These are phyloP conservation scores for Epirrita christyi DNA, from an alignment of 2,888 invertebrate genomes.

Conservation along the genomic window DNA sequence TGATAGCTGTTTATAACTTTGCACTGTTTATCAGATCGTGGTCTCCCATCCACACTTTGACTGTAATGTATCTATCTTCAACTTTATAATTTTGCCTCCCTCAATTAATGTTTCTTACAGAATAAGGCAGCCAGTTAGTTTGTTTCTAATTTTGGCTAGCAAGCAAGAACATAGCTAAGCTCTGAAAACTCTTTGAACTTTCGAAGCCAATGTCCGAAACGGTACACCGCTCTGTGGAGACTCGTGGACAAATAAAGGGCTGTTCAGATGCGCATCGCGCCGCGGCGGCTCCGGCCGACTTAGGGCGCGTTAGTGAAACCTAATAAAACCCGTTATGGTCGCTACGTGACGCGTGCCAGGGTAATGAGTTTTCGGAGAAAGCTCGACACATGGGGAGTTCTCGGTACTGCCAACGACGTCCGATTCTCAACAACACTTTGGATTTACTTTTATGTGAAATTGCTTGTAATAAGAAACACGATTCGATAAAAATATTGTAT, in stretches of 20 bases:
- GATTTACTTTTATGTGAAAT: slow-evolving; percentile 5
- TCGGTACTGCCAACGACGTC: slow-evolving; percentile 40
- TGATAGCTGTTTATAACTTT: slow-evolving; percentile 26
- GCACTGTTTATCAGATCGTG: slow-evolving; percentile 17
- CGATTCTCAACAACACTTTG: slow-evolving; percentile 12
- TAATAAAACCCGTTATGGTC: slow-evolving; percentile 80
- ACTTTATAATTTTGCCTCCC: too few relatives aligned
- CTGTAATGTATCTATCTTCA: neutral
- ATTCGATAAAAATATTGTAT: slow-evolving; percentile 31
- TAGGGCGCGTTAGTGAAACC: slow-evolving; percentile 73
- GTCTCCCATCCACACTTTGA: neutral
- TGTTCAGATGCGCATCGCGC: slow-evolving; percentile 56
- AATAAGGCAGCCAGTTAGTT: too few relatives aligned
- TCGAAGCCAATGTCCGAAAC: slow-evolving; percentile 27
- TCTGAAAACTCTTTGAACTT: slow-evolving; percentile 21
- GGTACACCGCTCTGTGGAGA: slow-evolving; percentile 34
- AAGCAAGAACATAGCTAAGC: neutral
- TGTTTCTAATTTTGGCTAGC: neutral
- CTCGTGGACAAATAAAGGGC: slow-evolving; percentile 54
- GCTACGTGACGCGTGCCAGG: slow-evolving; percentile 78
- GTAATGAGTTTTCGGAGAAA: slow-evolving; percentile 83
- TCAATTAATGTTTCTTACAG: too few relatives aligned
- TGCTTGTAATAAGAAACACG: slow-evolving; percentile 1
- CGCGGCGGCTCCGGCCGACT: slow-evolving; percentile 45
- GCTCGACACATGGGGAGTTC: slow-evolving; percentile 59